These are phyloP conservation scores for Cephus pulcher DNA, from an alignment of 2,888 invertebrate species.

Conservation along the genomic window DNA sequence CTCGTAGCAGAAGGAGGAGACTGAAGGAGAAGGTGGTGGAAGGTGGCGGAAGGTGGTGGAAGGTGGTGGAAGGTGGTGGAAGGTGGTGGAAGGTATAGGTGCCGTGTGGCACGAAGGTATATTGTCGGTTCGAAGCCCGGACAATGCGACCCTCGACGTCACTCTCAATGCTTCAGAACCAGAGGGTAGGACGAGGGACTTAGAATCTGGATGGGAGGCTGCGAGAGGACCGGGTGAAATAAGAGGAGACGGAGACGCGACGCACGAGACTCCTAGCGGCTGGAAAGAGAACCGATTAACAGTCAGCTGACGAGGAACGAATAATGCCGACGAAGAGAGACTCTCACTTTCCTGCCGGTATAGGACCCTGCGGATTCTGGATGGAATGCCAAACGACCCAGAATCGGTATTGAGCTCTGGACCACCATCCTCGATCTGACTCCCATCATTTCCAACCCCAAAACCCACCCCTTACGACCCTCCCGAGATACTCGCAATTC, in stretches of 20 bases:
- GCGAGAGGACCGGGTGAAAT: conserved; percentile 9
- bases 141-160: conserved; percentile 58
- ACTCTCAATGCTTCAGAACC: conserved; percentile 50
- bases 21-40: conserved; percentile 11
- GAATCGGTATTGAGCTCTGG: conserved; percentile 43
- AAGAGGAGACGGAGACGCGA: conserved; percentile 14
- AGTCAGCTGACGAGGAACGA: conserved; percentile 54
- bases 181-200: conserved; percentile 39
- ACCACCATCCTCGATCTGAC: neutral
- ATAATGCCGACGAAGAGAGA: conserved; percentile 39
- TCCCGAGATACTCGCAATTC: no score
- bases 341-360: conserved; percentile 49
- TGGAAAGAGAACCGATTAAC: conserved; percentile 43
- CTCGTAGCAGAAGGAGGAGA: neutral
- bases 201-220: conserved; percentile 41
- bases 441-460: neutral
- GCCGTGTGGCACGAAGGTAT: conserved; percentile 22
- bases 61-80: conserved; percentile 15
- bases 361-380: conserved; percentile 34
- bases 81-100: conserved; percentile 5
- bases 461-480: neutral
- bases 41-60: conserved; percentile 7
- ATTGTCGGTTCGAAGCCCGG: conserved; percentile 44
- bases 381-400: conserved; percentile 54
- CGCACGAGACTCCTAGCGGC: conserved; percentile 9